Conservation (phyloP, 2,113 vertebrate species). For the Oreotrochilus melanogaster region DNA sequence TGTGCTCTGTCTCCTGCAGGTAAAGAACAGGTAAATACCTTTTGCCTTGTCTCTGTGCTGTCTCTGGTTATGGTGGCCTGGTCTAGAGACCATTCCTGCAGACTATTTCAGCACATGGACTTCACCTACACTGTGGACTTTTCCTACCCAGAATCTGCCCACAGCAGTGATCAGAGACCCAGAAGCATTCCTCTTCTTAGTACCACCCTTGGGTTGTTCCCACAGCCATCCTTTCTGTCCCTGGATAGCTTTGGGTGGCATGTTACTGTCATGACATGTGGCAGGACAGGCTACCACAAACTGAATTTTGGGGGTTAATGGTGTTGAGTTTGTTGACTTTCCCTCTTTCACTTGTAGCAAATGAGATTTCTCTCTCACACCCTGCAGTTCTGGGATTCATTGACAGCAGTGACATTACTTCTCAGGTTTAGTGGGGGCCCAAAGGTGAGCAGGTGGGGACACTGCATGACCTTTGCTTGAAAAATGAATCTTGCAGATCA, state of each 20-base stretch:
- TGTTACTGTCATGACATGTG: neutral
- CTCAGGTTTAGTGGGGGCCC: neutral
- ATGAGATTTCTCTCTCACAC: neutral
- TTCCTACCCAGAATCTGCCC: neutral
- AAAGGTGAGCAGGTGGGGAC: neutral
- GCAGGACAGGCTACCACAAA: neutral
- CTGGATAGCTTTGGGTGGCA: neutral
- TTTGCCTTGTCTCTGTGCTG: rapidly evolving
- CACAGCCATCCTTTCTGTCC: neutral
- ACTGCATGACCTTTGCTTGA: neutral
- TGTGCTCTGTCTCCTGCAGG: neutral
- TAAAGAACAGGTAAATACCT: neutral
- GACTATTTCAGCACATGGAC: neutral
- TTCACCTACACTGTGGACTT: rapidly evolving
- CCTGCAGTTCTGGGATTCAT: neutral
- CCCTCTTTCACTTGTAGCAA: neutral
- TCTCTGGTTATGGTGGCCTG: neutral
- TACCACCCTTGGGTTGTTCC: neutral
- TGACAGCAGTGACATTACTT: neutral
- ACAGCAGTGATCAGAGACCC: neutral
- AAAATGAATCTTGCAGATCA: neutral
- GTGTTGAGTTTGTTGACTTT: neutral
- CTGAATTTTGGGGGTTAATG: neutral
- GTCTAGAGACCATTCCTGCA: neutral
- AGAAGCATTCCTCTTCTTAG: neutral